A percentile compares a stretch with the other conserved stretches of the same genome.
phyloP scores from a whole-genome alignment of 2,888 invertebrate genomes.

The Heteromurus nitidus region DNA sequence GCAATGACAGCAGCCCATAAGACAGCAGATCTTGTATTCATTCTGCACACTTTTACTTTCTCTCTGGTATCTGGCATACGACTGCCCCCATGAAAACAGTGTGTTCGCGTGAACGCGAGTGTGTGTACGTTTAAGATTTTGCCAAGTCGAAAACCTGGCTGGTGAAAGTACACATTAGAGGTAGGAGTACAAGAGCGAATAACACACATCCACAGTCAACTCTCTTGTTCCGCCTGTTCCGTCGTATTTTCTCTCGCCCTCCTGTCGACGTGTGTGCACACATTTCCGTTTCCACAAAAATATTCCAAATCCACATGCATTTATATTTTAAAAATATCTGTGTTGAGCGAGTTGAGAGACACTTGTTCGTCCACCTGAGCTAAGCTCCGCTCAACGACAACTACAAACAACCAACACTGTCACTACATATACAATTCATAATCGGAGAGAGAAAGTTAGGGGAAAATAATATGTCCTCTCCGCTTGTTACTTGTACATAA shows the following conservation, averaged over 20 bases:
- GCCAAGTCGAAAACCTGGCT: slow-evolving; percentile 34
- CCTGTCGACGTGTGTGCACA: background rate
- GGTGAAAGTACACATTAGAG: slow-evolving; percentile 26
- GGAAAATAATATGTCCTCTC: slow-evolving; percentile 4
- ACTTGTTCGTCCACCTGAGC: slow-evolving; percentile 40
- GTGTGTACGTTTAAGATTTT: slow-evolving; percentile 4
- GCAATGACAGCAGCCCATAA: slow-evolving; percentile 43
- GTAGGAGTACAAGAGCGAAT: too few relatives aligned
- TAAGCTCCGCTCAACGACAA: slow-evolving; percentile 11
- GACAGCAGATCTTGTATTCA: slow-evolving; percentile 41
- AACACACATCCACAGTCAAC: slow-evolving; percentile 2
- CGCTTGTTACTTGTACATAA: slow-evolving; percentile 31
- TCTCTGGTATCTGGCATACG: too few relatives aligned
- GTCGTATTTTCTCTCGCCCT: background rate
- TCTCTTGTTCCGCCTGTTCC: background rate
- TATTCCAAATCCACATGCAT: slow-evolving; percentile 29
- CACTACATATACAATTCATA: background rate
- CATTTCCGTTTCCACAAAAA: slow-evolving; percentile 12
- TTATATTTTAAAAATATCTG: slow-evolving; percentile 27
- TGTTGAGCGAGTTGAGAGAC: slow-evolving; percentile 20
- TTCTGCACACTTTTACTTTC: slow-evolving; percentile 32
- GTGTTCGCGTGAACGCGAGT: background rate
- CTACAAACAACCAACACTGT: background rate
- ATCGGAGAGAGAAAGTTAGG: slow-evolving; percentile 14
- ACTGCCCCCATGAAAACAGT: background rate